These are phyloP conservation scores for Prunella fulvescens DNA, from an alignment of 2,113 vertebrate species.

Conservation along the genomic window DNA sequence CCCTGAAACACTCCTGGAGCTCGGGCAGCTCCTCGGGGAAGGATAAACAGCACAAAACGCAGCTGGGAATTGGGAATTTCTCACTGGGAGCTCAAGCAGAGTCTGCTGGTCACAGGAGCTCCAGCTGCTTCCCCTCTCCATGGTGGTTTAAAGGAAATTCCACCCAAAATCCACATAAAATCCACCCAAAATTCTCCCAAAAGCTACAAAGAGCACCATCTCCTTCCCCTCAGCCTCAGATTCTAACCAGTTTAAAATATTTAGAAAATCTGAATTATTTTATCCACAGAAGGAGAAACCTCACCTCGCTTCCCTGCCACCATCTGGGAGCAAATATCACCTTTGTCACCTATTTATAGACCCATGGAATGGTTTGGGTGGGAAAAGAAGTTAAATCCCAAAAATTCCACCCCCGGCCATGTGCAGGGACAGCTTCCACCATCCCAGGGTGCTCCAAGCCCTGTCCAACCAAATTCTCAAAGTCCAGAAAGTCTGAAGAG, in stretches of 20 bases:
- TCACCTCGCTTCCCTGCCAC: not conserved
- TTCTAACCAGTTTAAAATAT: not conserved
- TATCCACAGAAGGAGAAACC: not conserved
- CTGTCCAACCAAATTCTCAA: rapidly evolving
- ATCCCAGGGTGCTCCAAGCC: not conserved
- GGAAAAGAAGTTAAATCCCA: not conserved
- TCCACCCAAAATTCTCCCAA: not conserved
- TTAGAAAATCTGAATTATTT: not conserved
- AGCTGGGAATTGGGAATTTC: not conserved
- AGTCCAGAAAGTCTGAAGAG: not conserved
- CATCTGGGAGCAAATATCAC: not conserved
- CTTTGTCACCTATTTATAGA: not conserved
- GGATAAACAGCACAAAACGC: not conserved
- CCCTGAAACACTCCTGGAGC: not conserved
- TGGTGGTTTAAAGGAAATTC: not conserved
- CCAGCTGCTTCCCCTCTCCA: not conserved
- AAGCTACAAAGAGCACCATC: not conserved
- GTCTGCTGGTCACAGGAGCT: not conserved
- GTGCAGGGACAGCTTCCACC: not conserved
- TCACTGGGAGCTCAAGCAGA: not conserved
- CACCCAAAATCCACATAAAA: not conserved
- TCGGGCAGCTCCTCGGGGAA: not conserved
- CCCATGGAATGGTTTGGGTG: not conserved
- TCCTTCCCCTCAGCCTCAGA: not conserved
- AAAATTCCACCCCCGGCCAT: not conserved